These are phyloP conservation scores for Neoarius graeffei DNA, from an alignment of 2,113 vertebrate species.

Conservation along the genomic window DNA sequence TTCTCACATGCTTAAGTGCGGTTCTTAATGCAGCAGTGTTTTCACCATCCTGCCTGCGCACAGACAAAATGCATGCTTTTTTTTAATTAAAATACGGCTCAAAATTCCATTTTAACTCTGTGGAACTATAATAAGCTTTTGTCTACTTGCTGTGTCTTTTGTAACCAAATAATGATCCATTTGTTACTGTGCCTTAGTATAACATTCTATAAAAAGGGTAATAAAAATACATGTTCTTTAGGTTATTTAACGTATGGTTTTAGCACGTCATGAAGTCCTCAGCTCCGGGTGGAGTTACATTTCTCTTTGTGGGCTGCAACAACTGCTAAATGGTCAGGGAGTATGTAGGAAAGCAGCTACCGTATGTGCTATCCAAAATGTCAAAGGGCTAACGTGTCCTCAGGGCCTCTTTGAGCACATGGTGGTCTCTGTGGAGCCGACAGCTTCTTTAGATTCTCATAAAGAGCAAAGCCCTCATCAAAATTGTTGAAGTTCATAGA, in stretches of 20 bases:
- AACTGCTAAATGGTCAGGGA: background rate
- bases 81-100: background rate
- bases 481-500: background rate
- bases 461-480: background rate
- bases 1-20: background rate
- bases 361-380: conserved; percentile 17
- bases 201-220: background rate
- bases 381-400: conserved; percentile 16
- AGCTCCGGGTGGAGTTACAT: background rate
- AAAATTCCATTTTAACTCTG: conserved; percentile 3
- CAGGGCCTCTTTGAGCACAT: background rate
- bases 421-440: background rate
- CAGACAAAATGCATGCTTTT: background rate
- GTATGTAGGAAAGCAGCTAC: background rate
- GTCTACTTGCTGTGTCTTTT: background rate
- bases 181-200: background rate
- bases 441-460: background rate
- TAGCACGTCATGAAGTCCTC: background rate
- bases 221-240: background rate
- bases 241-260: background rate
- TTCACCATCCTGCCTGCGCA: conserved; percentile 1
- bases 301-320: background rate
- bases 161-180: background rate
- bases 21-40: conserved; percentile 9
- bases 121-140: background rate